Percentiles rank a stretch among this genome's conserved stretches.
These are phyloP conservation scores for Subanguina moxae DNA, from an alignment of 1,140 invertebrate species.

Conservation along the genomic window DNA sequence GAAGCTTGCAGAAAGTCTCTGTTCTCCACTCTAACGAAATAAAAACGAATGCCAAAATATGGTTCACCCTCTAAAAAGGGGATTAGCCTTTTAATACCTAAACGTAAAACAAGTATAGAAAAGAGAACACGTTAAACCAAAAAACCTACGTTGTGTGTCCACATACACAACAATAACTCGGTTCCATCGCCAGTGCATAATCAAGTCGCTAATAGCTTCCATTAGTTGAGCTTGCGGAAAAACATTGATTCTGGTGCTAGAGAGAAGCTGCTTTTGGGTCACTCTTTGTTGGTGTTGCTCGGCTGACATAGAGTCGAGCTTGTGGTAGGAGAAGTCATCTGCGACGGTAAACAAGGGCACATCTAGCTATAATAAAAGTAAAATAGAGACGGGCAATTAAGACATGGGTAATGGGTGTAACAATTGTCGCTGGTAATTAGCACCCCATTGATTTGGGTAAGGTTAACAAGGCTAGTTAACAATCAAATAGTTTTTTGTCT, in stretches of 20 bases:
- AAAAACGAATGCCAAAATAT: constrained; percentile 49
- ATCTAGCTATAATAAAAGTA: constrained; percentile 33
- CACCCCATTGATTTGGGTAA: too few relatives aligned
- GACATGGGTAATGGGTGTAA: too few relatives aligned
- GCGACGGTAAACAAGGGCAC: constrained; percentile 49
- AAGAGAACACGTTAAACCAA: background rate
- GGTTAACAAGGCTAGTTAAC: too few relatives aligned
- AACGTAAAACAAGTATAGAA: constrained; percentile 29
- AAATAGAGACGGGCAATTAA: too few relatives aligned
- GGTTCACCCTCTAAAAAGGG: constrained; percentile 52
- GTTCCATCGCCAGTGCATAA: constrained; percentile 56
- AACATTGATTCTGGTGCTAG: constrained; percentile 37
- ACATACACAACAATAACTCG: constrained; percentile 53
- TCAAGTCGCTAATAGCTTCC: constrained; percentile 55
- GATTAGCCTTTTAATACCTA: constrained; percentile 36
- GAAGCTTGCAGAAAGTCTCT: constrained; percentile 51
- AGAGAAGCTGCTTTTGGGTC: background rate
- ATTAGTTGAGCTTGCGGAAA: constrained; percentile 54
- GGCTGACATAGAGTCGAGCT: constrained; percentile 9
- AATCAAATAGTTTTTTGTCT: too few relatives aligned
- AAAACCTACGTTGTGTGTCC: constrained; percentile 36
- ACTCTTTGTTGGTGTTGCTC: constrained; percentile 9
- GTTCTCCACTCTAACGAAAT: constrained; percentile 51
- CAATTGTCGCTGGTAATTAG: too few relatives aligned
- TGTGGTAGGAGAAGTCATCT: constrained; percentile 37